Evolutionary conservation across 2,113 vertebrate genomes (phyloP), one percentile per base, ranked within the genome.

Genomic region (Limnothrissa miodon): DNA sequence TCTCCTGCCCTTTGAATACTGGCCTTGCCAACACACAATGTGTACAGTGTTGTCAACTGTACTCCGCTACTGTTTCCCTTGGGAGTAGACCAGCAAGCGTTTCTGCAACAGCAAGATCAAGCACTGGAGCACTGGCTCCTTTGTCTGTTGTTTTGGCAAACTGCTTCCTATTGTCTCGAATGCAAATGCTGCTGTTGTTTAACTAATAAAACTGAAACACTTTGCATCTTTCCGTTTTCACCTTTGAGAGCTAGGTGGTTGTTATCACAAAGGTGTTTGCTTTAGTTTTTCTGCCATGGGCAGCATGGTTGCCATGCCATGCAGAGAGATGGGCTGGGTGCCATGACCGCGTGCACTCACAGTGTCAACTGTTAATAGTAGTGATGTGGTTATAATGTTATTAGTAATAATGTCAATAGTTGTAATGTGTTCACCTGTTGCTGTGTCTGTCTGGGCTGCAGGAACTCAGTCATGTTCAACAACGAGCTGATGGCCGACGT

Each of bases 401-500:
- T 11, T 5, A 66, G n/a, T 66, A 10, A 29, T 66, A 66, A 66
- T 66, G 29, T 66, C n/a, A 2, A 25, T 66, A 11, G 59, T 66
- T 66, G 59, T 10, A n/a, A n/a, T n/a, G n/a, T n/a, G n/a, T n/a
- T n/a, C n/a, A n/a, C n/a, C n/a, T n/a, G n/a, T n/a, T n/a, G n/a
- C n/a, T n/a, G n/a, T 66, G 25, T 66, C 4, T 25, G 59, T 3
- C 59, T 29, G 25, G 25, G 93, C 92, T 93, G 86, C 91, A 99
- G 98, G 95, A 99, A 99, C 91, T 96, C 98, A 62, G 96, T 99
- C 93, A 99, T 99, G 98, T 99, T 98, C 94, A 99, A 99, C 96
- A 99, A 99, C 90, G 98, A 99, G 92, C 95, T 96, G 95, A 99
- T 99, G 97, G 98, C 98, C 85, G 98, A 99, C 86, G 97, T 99